These are phyloP conservation scores for Apamea anceps DNA, from an alignment of 2,888 invertebrate genomes.

Conservation along the genomic window DNA sequence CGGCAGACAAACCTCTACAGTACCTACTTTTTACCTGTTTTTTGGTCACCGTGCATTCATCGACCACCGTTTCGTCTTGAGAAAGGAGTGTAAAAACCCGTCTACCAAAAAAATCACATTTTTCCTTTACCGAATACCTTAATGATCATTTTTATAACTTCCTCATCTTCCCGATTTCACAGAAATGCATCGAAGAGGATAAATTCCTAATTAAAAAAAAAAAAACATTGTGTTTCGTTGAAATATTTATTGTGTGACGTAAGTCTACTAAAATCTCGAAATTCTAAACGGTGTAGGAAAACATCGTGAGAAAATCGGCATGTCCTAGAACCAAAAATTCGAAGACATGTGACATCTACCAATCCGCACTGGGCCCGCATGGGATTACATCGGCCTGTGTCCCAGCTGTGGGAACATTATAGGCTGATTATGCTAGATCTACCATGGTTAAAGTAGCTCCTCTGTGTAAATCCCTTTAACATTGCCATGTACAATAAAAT, in stretches of 20 bases:
- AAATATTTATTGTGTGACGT: not conserved
- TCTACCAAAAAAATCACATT: not conserved
- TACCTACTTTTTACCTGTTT: not conserved
- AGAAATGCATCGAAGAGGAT: constrained; percentile 17
- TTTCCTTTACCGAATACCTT: constrained; percentile 17
- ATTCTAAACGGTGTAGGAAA: not conserved
- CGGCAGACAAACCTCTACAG: too few relatives aligned
- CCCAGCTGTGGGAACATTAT: too few relatives aligned
- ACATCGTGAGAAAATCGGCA: not conserved
- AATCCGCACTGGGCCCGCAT: too few relatives aligned
- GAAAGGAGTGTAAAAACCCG: constrained; percentile 21
- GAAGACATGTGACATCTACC: too few relatives aligned
- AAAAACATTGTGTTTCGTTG: not conserved
- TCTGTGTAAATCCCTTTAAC: too few relatives aligned
- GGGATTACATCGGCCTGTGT: too few relatives aligned
- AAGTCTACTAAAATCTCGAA: not conserved
- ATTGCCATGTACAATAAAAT: too few relatives aligned
- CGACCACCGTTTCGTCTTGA: not conserved
- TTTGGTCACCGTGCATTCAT: not conserved
- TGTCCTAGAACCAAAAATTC: too few relatives aligned
- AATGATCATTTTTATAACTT: not conserved
- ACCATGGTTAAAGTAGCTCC: too few relatives aligned
- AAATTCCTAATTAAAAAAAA: not conserved
- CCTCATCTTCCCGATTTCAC: not conserved
- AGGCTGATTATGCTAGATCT: too few relatives aligned